Percentiles rank a stretch among this genome's conserved stretches.
These are phyloP conservation scores for Pseudoips prasinana DNA, from an alignment of 2,888 invertebrate genomes.

Conservation along the genomic window DNA sequence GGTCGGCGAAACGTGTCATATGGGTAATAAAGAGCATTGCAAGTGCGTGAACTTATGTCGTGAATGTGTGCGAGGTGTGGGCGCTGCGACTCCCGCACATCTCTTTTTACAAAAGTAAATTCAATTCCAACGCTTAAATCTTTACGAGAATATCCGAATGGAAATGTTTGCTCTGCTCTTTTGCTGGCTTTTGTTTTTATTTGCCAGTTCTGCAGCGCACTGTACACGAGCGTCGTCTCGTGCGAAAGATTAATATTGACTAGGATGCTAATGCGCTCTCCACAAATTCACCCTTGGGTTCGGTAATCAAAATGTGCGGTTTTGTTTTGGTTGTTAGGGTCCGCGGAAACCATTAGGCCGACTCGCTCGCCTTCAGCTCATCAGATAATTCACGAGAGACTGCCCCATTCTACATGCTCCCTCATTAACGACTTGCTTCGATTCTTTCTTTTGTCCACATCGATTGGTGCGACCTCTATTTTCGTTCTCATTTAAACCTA, in stretches of 20 bases:
- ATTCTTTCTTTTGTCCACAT: conserved; percentile 37
- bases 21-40: conserved; percentile 50
- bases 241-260: conserved; percentile 48
- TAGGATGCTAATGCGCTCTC: conserved; percentile 35
- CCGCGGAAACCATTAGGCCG: conserved; percentile 35
- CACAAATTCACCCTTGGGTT: conserved; percentile 22
- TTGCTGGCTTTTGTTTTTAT: conserved; percentile 42
- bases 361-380: conserved; percentile 30
- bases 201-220: conserved; percentile 29
- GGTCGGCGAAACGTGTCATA: conserved; percentile 34
- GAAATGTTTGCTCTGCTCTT: conserved; percentile 53
- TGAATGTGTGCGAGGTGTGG: conserved; percentile 52
- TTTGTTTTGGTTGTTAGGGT: conserved; percentile 41
- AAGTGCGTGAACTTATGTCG: conserved; percentile 41
- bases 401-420: conserved; percentile 41
- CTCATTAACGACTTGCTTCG: conserved; percentile 49
- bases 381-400: conserved; percentile 49
- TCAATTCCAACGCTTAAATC: conserved; percentile 54
- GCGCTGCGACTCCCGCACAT: conserved; percentile 37
- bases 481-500: conserved; percentile 41
- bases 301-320: conserved; percentile 34
- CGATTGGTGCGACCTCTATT: conserved; percentile 38
- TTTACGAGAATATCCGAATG: conserved; percentile 53
- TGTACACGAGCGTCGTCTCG: conserved; percentile 12
- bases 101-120: conserved; percentile 53